Base-by-base conservation (phyloP, 2,888 invertebrate species). In the Anticlea derivata region DNA sequence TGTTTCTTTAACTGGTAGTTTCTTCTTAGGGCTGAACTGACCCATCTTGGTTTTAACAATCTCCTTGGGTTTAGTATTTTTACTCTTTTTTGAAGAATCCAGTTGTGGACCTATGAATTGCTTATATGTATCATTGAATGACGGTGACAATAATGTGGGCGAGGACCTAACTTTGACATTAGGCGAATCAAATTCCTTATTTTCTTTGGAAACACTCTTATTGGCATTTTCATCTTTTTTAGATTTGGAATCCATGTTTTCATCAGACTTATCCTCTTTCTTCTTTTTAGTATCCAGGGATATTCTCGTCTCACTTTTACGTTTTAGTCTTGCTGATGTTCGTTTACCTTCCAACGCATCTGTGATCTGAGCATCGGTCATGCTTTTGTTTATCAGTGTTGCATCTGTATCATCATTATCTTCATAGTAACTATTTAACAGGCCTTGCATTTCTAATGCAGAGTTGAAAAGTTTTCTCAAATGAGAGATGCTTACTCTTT, bases 81-180 rank as follows among this genome's bases (percentile, higher is more conserved):
- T 67, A 0, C 30, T 26, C 1, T 26, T 24, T n/a, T 44, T 44
- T 1, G 31, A 48, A 0, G 50, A 0, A 10, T 8, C 1, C 1
- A 7, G 12, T 5, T 39, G 51, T 0, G 44, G 34, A 1, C 50
- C 74, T 0, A 86, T 73, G 24, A 86, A 86, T 8, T 82, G 68
- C 53, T 77, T 83, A 40, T 83, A 86, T 0, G 83, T 65, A 45
- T 86, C 86, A 3, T 78, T 80, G 57, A 85, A 86, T 0, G 79
- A 74, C 0, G 78, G 74, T 0, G 73, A 75, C 1, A 44, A 38
- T 0, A 57, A 12, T 4, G n/a, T 13, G 0, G 57, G 7, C 5
- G 46, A 8, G 0, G 37, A 37, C 27, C 38, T 33, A n/a, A 30
- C 10, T 10, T 6, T 39, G n/a, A 48, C 7, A 31, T 50, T 24